Conservation (phyloP, 2,888 invertebrate species). For the Euplexia lucipara region DNA sequence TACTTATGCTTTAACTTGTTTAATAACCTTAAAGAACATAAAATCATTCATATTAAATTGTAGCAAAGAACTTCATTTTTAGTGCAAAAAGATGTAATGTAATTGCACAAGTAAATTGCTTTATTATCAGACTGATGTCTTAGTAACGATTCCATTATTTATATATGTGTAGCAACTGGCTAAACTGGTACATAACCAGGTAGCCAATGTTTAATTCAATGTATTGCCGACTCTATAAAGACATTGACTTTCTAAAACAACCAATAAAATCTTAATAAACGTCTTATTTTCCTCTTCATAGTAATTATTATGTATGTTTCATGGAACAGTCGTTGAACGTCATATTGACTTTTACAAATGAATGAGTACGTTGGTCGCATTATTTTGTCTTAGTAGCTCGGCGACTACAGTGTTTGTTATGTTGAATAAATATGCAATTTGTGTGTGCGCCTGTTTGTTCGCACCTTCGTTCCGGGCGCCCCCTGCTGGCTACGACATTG, state of each 20-base stretch:
- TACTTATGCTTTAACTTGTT: neutral
- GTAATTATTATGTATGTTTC: slow-evolving; percentile 14
- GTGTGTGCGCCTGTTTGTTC: slow-evolving; percentile 67
- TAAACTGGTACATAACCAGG: slow-evolving; percentile 29
- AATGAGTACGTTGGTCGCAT: slow-evolving; percentile 10
- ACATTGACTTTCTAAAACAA: slow-evolving; percentile 45
- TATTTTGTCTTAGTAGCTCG: slow-evolving; percentile 55
- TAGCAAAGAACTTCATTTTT: neutral
- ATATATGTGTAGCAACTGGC: slow-evolving; percentile 32
- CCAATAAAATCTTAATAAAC: slow-evolving; percentile 25
- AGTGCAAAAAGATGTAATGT: neutral
- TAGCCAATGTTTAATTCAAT: slow-evolving; percentile 50
- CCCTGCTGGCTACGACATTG: slow-evolving; percentile 53
- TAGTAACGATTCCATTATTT: slow-evolving; percentile 30
- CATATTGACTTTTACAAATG: neutral
- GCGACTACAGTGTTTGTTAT: slow-evolving; percentile 49
- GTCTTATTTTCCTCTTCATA: slow-evolving; percentile 20
- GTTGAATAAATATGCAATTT: slow-evolving; percentile 69
- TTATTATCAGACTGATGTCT: slow-evolving; percentile 32
- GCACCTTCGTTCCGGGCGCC: slow-evolving; percentile 54
- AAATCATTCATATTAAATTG: slow-evolving; percentile 9
- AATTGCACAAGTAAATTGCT: slow-evolving; percentile 18
- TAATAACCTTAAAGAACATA: neutral
- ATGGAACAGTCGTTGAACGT: neutral
- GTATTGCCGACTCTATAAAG: slow-evolving; percentile 23